Evolutionary conservation across 1,140 invertebrate species (phyloP).

Genomic region (Aricia agestis): DNA sequence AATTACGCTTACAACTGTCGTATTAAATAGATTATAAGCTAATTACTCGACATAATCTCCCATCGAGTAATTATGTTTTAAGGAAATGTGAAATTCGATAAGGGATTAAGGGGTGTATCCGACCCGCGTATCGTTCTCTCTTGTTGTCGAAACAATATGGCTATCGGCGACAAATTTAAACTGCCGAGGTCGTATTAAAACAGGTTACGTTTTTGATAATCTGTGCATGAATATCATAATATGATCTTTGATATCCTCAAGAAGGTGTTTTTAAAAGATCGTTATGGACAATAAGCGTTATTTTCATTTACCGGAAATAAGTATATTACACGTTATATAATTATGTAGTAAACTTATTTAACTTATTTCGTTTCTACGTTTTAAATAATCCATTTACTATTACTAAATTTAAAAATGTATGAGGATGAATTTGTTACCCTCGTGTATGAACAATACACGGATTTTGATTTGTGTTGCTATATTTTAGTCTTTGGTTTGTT

Average conservation of each 20-base stretch:
- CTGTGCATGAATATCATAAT: neutral
- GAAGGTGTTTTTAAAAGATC: too few species aligned
- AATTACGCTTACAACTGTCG: constrained; percentile 2
- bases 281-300: neutral
- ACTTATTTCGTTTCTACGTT: too few species aligned
- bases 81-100: constrained; percentile 1
- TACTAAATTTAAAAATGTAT: too few species aligned
- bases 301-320: too few species aligned
- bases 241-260: neutral
- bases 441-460: too few species aligned
- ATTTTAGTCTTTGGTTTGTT: too few species aligned
- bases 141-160: neutral
- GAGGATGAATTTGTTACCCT: too few species aligned
- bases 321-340: too few species aligned
- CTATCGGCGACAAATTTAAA: neutral
- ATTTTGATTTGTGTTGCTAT: too few species aligned
- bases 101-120: neutral
- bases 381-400: too few species aligned
- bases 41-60: neutral
- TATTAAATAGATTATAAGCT: constrained; percentile 4
- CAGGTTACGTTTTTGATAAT: neutral
- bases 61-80: neutral
- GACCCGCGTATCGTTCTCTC: neutral
- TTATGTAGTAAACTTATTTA: too few species aligned
- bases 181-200: neutral